A percentile compares a stretch with the other conserved stretches of the same genome.
Conservation (phyloP, 2,797 vertebrate genomes). For the Bryconaethiops microstoma region DNA sequence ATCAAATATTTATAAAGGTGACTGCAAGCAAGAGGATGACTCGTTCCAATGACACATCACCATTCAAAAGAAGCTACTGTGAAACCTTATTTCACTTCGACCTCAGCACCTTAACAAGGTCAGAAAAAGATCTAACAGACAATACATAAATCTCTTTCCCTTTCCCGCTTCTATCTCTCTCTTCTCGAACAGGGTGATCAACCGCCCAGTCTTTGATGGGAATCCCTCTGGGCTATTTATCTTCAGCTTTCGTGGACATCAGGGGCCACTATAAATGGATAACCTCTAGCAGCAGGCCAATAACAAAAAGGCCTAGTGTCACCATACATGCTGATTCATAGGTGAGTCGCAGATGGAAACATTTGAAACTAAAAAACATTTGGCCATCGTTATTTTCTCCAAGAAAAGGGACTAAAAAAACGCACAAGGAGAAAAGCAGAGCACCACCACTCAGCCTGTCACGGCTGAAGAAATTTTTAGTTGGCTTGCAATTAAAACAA, state of each 20-base stretch:
- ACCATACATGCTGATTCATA: constrained; percentile 22
- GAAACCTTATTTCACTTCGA: constrained; percentile 52
- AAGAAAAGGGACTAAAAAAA: not conserved
- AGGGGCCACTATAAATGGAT: constrained; percentile 22
- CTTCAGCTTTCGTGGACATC: constrained; percentile 3
- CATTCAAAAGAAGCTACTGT: constrained; percentile 25
- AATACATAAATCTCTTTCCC: constrained; percentile 23
- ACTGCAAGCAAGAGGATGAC: constrained; percentile 43
- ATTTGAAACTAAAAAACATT: not conserved
- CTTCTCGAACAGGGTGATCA: constrained; percentile 5
- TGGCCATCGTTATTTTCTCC: constrained; percentile 13
- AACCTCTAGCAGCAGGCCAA: constrained; percentile 27
- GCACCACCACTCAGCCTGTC: not conserved
- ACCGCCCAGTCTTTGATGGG: not conserved
- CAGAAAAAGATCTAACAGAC: constrained; percentile 41
- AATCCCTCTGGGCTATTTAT: constrained; percentile 32
- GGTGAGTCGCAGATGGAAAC: not conserved
- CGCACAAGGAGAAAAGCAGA: not conserved
- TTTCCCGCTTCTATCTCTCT: constrained; percentile 15
- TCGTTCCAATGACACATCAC: constrained; percentile 65
- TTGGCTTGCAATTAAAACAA: no score
- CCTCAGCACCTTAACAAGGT: constrained; percentile 64
- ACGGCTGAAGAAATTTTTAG: no score
- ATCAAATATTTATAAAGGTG: constrained; percentile 77
- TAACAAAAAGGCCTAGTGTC: constrained; percentile 19